These are phyloP conservation scores for Hypena proboscidalis DNA, from an alignment of 2,888 invertebrate genomes.

Conservation along the genomic window DNA sequence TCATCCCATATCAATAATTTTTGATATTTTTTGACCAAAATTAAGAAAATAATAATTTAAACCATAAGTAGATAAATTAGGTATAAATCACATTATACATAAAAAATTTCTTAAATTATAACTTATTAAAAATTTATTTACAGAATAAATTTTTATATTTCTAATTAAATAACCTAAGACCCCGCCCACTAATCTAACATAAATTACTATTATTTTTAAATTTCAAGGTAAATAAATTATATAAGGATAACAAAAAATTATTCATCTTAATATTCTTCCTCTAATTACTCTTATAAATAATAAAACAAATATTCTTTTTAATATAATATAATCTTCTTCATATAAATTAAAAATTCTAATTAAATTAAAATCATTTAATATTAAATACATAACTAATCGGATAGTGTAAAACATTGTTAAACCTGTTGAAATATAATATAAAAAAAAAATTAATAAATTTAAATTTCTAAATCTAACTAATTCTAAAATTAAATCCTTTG, in stretches of 20 bases:
- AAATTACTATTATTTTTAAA: conserved; percentile 83
- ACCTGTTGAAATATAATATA: conserved; percentile 84
- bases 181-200: conserved; percentile 73
- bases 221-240: conserved; percentile 81
- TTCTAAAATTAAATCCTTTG: conserved; percentile 87
- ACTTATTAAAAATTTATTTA: conserved; percentile 67
- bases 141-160: conserved; percentile 69
- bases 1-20: conserved; percentile 80
- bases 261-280: conserved; percentile 82
- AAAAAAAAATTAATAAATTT: conserved; percentile 82
- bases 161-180: conserved; percentile 73
- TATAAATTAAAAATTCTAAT: conserved; percentile 74
- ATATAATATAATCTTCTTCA: conserved; percentile 78
- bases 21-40: conserved; percentile 66
- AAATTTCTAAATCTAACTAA: conserved; percentile 78
- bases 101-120: conserved; percentile 65
- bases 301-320: conserved; percentile 78
- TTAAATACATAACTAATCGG: conserved; percentile 84
- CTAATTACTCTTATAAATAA: conserved; percentile 81
- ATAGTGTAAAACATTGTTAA: conserved; percentile 85
- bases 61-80: conserved; percentile 74
- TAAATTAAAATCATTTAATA: conserved; percentile 79
- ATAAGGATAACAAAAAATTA: conserved; percentile 81
- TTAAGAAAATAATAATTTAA: conserved; percentile 76
- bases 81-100: conserved; percentile 83